Base-by-base conservation (phyloP, 2,888 invertebrate genomes). In the Rhagophthalmus giganteus region DNA sequence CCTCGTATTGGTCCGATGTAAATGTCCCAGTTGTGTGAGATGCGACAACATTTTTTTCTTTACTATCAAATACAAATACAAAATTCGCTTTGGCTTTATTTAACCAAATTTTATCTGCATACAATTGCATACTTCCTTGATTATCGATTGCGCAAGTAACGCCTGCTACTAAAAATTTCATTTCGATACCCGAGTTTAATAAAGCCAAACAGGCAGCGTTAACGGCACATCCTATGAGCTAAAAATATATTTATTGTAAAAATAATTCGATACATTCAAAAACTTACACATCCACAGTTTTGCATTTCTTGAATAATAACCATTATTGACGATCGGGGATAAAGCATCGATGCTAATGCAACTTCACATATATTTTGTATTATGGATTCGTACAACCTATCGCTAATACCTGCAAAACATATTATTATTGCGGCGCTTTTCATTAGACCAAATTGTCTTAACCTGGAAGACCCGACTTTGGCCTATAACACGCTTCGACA, bases 291-390 rank as follows among this genome's bases (percentile, higher is more conserved):
- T 59, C 90, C 90, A 70, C 78, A 81, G 73, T 93, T 86, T 69
- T 94, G 90, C 66, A 94, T 74, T 77, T 95, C 94, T 72, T 95
- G 94, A 41, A 95, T 73, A 41, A 88, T 85, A 27, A 95, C 76
- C 0, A 82, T 81, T 61, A 95, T 83, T 14, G 86, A 83, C 1
- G 93, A 85, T 35, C 93, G 80, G 2, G 95, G 94, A 76, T 93
- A 87, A 25, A 90, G 67, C 11, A 83, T 76, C 0, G 86, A 78
- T 1, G 88, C 67, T 24, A 95, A 72, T 0, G 87, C 83, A 7
- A 85, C 78, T 70, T 92, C 89, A 72, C 90, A 88, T 0, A 87
- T 86, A 67, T 88, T 88, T 60, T 80, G 80, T 41, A 95, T 81
- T 3, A 87, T 78, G 58, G 83, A 80, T 74, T 94, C 94, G 50